Conservation (phyloP, 92 coral and sea anemone species). For the Bergia sp. region DNA sequence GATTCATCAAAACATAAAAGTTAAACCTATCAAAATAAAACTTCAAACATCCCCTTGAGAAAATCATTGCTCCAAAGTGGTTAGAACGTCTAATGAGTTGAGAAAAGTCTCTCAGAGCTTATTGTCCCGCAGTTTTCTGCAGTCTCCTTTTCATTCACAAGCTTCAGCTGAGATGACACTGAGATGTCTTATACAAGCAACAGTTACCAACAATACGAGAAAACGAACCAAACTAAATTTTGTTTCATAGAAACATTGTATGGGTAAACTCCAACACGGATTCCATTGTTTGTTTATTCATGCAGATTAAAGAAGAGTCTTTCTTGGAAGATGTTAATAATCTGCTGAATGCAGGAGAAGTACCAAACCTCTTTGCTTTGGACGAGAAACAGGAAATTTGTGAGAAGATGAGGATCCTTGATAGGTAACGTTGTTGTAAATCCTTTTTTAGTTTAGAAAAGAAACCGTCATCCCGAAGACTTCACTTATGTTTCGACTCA, state of each 20-base stretch:
- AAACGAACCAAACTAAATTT: too few species aligned
- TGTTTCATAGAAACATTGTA: neutral
- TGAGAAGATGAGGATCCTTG: conserved; percentile 93
- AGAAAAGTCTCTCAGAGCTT: too few species aligned
- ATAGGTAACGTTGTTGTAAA: conserved; percentile 71
- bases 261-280: too few species aligned
- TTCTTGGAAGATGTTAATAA: conserved; percentile 98
- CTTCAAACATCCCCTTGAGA: too few species aligned
- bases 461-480: neutral
- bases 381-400: conserved; percentile 99
- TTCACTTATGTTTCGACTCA: too few species aligned
- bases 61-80: too few species aligned
- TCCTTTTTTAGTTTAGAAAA: neutral
- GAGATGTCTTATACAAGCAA: neutral
- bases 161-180: too few species aligned
- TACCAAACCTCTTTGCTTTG: conserved; percentile 92
- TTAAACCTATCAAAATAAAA: too few species aligned
- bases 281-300: neutral
- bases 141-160: too few species aligned
- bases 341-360: conserved; percentile 97
- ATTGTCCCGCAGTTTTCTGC: too few species aligned
- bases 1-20: too few species aligned
- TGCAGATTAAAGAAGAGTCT: conserved; percentile 95
- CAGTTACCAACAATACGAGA: neutral
- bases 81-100: too few species aligned